Evolutionary conservation across 53 echinoderm and acorn worm genomes (phyloP).

Genomic region (Crossaster papposus): DNA sequence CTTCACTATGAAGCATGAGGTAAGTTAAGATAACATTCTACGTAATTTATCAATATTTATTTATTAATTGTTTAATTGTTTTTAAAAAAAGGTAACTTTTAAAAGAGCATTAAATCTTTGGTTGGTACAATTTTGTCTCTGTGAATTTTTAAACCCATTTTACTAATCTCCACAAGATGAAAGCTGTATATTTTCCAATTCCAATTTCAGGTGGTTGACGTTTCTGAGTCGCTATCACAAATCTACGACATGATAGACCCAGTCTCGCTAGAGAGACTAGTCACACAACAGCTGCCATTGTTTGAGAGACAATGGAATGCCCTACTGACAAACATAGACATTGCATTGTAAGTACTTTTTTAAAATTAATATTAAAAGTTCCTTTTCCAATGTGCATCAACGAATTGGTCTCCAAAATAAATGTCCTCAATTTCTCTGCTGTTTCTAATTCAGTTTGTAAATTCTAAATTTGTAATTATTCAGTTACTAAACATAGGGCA

Average conservation of each 20-base stretch:
- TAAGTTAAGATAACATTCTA: slow-evolving; percentile 40
- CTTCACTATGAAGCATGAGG: slow-evolving; percentile 98
- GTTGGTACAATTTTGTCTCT: no score
- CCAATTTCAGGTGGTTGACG: slow-evolving; percentile 65
- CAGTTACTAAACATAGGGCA: no score
- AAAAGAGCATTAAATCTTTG: no score
- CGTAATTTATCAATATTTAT: neutral
- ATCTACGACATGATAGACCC: slow-evolving; percentile 82
- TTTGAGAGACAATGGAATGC: slow-evolving; percentile 93
- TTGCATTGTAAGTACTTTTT: slow-evolving; percentile 80
- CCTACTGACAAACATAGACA: slow-evolving; percentile 80
- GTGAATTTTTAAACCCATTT: neutral
- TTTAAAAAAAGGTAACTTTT: no score
- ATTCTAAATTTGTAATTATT: no score
- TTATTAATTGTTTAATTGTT: neutral
- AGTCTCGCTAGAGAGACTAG: slow-evolving; percentile 74
- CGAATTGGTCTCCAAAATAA: no score
- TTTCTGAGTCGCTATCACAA: slow-evolving; percentile 60
- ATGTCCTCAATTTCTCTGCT: no score
- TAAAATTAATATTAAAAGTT: neutral
- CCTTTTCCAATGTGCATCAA: no score
- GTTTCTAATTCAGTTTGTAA: no score
- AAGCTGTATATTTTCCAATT: no score
- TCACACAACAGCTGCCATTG: slow-evolving; percentile 84
- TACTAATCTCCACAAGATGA: neutral